Percentiles rank a stretch among this genome's conserved stretches.
These are phyloP conservation scores for Lepidurus arcticus DNA, from an alignment of 1,140 invertebrate species.

Conservation along the genomic window DNA sequence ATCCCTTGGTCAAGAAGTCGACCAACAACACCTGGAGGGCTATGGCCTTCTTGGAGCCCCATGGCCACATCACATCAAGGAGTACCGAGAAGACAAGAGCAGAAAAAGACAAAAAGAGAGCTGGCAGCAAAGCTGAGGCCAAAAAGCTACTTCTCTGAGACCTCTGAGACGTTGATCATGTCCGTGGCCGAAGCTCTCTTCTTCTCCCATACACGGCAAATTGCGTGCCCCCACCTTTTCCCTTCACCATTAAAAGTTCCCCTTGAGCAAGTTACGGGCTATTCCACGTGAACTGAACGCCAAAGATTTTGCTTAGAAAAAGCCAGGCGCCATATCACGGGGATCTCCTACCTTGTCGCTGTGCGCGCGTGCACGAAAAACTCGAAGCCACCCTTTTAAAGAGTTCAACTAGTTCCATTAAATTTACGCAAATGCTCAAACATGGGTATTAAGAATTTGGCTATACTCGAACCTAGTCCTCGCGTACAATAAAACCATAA, in stretches of 20 bases:
- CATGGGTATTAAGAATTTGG: too few relatives aligned
- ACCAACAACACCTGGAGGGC: conserved; percentile 11
- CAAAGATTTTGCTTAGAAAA: background rate
- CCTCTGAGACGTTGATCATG: conserved; percentile 5
- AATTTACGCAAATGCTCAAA: too few relatives aligned
- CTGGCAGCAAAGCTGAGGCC: background rate
- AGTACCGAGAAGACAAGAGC: background rate
- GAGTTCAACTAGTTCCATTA: too few relatives aligned
- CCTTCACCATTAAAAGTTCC: background rate
- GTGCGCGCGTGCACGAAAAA: too few relatives aligned
- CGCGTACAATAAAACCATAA: background rate
- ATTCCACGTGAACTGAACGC: conserved; percentile 23
- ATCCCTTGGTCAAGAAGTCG: conserved; percentile 10
- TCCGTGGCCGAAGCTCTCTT: background rate
- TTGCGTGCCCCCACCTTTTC: conserved; percentile 13
- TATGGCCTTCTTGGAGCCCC: background rate
- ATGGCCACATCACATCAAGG: background rate
- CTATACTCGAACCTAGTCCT: background rate
- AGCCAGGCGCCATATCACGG: too few relatives aligned
- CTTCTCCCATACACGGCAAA: conserved; percentile 4
- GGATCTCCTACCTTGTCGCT: too few relatives aligned
- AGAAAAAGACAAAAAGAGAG: background rate
- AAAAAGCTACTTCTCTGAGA: background rate
- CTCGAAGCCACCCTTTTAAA: too few relatives aligned
- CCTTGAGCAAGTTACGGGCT: conserved; percentile 1